Percentiles rank a stretch among this genome's conserved stretches.
These are phyloP conservation scores for Muscina levida DNA, from an alignment of 2,888 invertebrate genomes.

Conservation along the genomic window DNA sequence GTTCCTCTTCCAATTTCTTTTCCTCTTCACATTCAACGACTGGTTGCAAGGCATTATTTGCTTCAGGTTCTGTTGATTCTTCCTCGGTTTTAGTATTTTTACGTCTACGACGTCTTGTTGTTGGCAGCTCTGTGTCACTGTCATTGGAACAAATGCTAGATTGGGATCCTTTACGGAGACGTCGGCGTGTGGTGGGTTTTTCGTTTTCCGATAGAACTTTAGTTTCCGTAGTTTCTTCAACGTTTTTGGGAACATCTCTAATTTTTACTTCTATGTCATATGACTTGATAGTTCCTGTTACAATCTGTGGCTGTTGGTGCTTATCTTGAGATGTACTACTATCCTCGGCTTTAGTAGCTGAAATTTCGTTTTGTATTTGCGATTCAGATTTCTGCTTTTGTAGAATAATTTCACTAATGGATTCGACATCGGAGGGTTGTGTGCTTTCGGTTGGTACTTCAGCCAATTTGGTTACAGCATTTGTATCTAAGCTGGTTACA, in stretches of 20 bases:
- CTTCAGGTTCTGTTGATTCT: neutral
- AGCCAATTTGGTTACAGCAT: too few relatives aligned
- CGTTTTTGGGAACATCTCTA: constrained; percentile 17
- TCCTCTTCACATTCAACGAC: neutral
- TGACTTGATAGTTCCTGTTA: constrained; percentile 34
- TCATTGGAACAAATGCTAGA: constrained; percentile 20
- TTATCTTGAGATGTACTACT: neutral
- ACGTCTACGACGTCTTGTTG: neutral
- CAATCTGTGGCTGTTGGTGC: too few relatives aligned
- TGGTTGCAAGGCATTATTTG: neutral
- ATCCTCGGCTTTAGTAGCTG: neutral
- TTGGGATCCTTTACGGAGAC: constrained; percentile 24
- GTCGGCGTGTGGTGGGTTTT: constrained; percentile 2
- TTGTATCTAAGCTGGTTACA: too few relatives aligned
- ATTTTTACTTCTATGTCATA: constrained; percentile 52
- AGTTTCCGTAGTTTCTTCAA: neutral
- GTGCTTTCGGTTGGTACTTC: too few relatives aligned
- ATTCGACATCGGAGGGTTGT: neutral
- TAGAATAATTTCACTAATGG: neutral
- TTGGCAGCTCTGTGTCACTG: constrained; percentile 3
- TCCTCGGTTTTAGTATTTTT: constrained; percentile 15
- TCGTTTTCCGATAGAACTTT: neutral
- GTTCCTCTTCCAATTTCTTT: neutral
- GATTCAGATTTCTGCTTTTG: neutral
- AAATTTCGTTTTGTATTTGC: neutral